A percentile compares a stretch with the other conserved stretches of the same genome.
Evolutionary conservation across 2,888 invertebrate genomes (phyloP).

Genomic region (Epinotia bilunana): DNA sequence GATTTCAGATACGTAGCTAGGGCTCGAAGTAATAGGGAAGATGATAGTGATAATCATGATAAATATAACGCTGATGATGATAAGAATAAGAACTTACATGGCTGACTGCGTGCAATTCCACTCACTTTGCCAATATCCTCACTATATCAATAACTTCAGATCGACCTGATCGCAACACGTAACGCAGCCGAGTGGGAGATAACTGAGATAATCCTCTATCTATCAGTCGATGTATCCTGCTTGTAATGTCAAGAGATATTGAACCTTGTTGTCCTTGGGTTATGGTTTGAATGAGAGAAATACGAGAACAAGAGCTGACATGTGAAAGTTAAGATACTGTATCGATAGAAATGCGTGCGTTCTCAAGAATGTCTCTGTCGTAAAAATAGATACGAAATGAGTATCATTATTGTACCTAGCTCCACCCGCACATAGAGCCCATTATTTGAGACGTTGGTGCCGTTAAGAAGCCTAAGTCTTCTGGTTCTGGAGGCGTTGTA

Average conservation of each 20-base stretch:
- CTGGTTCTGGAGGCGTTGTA: too few relatives aligned
- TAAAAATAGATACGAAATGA: not conserved
- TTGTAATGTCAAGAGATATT: not conserved
- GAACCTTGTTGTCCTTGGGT: not conserved
- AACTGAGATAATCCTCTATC: conserved; percentile 34
- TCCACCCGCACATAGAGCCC: not conserved
- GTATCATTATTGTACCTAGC: not conserved
- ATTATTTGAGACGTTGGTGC: too few relatives aligned
- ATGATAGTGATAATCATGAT: too few relatives aligned
- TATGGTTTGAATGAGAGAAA: not conserved
- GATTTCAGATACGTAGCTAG: too few relatives aligned
- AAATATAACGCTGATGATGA: too few relatives aligned
- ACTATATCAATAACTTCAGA: conserved; percentile 23
- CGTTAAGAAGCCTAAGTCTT: too few relatives aligned
- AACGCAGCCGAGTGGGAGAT: conserved; percentile 14
- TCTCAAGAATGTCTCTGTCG: conserved; percentile 10
- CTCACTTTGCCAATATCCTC: not conserved
- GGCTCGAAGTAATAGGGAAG: too few relatives aligned
- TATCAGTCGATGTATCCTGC: conserved; percentile 17
- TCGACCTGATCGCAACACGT: conserved; percentile 15
- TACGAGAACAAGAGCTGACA: not conserved
- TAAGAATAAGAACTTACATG: conserved; percentile 50
- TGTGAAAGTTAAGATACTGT: conserved; percentile 41
- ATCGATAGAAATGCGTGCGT: conserved; percentile 29
- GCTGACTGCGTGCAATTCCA: conserved; percentile 48